Percentiles rank a stretch among this genome's conserved stretches.
These are phyloP conservation scores for Lordiphosa fenestrarum DNA, from an alignment of 2,888 invertebrate genomes.

Conservation along the genomic window DNA sequence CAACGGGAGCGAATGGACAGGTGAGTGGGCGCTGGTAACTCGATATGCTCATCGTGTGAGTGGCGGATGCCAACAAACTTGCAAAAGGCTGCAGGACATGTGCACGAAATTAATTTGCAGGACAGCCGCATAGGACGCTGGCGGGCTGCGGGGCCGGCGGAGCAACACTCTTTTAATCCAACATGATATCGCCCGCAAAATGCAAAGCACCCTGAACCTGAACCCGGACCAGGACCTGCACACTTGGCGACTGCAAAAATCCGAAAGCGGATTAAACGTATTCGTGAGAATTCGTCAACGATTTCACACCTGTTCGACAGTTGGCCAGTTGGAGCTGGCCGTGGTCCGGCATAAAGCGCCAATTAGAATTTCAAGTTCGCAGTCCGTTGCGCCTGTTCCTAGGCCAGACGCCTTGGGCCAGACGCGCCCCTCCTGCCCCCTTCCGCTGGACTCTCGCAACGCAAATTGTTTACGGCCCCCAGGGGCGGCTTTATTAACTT, in stretches of 20 bases:
- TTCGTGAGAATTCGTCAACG: conserved; percentile 77
- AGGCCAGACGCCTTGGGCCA: conserved; percentile 9
- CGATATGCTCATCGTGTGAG: conserved; percentile 24
- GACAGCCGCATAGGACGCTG: conserved; percentile 23
- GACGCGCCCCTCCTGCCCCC: background rate
- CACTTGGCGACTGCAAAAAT: conserved; percentile 57
- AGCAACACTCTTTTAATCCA: conserved; percentile 58
- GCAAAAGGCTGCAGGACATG: conserved; percentile 70
- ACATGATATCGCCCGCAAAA: conserved; percentile 70
- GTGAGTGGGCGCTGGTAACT: conserved; percentile 30
- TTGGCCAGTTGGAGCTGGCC: conserved; percentile 6
- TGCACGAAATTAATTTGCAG: conserved; percentile 71
- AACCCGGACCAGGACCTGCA: conserved; percentile 3
- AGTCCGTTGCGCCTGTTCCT: conserved; percentile 45
- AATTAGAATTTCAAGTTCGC: conserved; percentile 73
- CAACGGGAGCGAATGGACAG: conserved; percentile 37
- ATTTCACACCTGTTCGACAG: conserved; percentile 45
- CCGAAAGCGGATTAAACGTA: conserved; percentile 77
- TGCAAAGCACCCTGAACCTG: conserved; percentile 46
- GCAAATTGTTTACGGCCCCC: conserved; percentile 67
- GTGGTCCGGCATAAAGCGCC: conserved; percentile 60
- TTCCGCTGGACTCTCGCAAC: conserved; percentile 34
- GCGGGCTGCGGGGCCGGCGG: background rate
- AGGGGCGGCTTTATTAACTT: conserved; percentile 68
- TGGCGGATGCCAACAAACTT: conserved; percentile 38